phyloP scores from a whole-genome alignment of 2,888 invertebrate genomes.

The Hoplodrina blanda region DNA sequence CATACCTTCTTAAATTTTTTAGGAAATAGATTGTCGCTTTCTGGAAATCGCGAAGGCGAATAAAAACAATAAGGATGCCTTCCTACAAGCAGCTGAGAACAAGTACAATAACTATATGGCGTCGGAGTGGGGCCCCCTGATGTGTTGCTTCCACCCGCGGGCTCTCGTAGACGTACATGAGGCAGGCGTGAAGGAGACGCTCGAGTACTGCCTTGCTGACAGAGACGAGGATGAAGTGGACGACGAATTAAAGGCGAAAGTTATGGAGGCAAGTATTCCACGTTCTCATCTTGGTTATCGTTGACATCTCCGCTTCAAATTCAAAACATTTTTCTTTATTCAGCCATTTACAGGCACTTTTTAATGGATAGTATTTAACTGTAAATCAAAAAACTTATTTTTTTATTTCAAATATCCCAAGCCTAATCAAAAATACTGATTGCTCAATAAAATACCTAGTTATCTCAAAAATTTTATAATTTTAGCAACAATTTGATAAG shows the following conservation, averaged over 20 bases:
- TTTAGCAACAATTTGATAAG: no score
- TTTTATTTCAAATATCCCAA: no score
- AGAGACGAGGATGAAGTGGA: constrained; percentile 24
- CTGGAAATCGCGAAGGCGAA: constrained; percentile 54
- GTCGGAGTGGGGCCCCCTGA: constrained; percentile 56
- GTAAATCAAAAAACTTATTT: no score
- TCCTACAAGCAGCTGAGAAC: constrained; percentile 52
- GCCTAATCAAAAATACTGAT: no score
- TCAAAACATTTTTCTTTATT: no score
- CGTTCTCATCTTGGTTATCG: neutral
- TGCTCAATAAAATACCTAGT: no score
- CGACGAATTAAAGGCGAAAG: constrained; percentile 35
- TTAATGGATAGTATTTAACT: no score
- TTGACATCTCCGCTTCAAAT: no score
- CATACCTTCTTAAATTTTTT: constrained; percentile 17
- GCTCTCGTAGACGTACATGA: constrained; percentile 46
- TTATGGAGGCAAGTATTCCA: constrained; percentile 25
- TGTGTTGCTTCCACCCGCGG: constrained; percentile 56
- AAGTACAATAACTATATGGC: constrained; percentile 55
- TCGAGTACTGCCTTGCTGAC: constrained; percentile 41
- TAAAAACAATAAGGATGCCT: constrained; percentile 52
- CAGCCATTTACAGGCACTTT: no score
- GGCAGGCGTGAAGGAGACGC: constrained; percentile 11
- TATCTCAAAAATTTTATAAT: no score
- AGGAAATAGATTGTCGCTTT: constrained; percentile 54